Evolutionary conservation across 2,113 vertebrate genomes (phyloP).

Genomic region (Amphiprion percula): DNA sequence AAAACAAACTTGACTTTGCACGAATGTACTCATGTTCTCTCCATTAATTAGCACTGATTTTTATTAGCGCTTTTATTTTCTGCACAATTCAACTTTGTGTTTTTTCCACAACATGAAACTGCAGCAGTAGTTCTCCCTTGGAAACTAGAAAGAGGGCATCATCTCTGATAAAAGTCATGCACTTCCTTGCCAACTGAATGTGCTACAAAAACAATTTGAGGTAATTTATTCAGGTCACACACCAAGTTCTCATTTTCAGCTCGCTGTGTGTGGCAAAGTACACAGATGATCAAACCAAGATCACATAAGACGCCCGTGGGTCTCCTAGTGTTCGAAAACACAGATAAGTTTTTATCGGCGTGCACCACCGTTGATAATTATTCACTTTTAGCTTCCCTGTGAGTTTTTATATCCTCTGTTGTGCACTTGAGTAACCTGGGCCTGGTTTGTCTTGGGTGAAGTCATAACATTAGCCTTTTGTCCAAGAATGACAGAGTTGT

Average conservation of each 20-base stretch:
- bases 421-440: conserved; percentile 18
- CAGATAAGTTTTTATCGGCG: conserved; percentile 1
- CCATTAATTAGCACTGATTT: neutral
- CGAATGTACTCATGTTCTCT: neutral
- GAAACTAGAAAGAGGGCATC: neutral
- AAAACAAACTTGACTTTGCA: neutral
- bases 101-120: neutral
- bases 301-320: conserved; percentile 20
- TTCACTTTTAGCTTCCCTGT: neutral
- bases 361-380: neutral
- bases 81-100: neutral
- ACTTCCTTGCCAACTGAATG: neutral
- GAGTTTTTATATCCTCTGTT: neutral
- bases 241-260: conserved; percentile 8
- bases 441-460: neutral
- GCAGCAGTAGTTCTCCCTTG: neutral
- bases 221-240: conserved; percentile 48
- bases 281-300: conserved; percentile 6
- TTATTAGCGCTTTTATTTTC: neutral
- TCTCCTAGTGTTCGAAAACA: neutral
- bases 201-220: conserved; percentile 12
- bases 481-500: conserved; percentile 2
- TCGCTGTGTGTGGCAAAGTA: neutral
- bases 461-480: conserved; percentile 3
- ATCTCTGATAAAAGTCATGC: neutral